These are phyloP conservation scores for Archips xylosteana DNA, from an alignment of 2,888 invertebrate genomes.

Conservation along the genomic window DNA sequence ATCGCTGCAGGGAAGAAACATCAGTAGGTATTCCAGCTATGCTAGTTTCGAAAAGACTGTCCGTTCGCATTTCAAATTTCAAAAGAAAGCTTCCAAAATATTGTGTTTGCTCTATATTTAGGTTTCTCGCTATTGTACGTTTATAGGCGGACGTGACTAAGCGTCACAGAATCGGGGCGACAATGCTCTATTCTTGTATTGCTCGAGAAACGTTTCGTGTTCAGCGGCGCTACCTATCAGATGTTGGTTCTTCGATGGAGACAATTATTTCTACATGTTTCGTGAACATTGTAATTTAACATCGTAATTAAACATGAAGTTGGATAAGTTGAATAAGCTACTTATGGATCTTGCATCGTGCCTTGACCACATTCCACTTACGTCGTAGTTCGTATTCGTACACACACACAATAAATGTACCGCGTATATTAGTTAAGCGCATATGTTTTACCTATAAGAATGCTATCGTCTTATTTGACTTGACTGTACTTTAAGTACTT, in stretches of 20 bases:
- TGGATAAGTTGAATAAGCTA: constrained; percentile 64
- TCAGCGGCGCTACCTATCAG: constrained; percentile 44
- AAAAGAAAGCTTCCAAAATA: constrained; percentile 58
- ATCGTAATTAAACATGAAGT: constrained; percentile 52
- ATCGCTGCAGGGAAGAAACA: constrained; percentile 41
- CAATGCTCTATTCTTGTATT: constrained; percentile 67
- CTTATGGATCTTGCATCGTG: constrained; percentile 58
- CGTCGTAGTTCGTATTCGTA: constrained; percentile 59
- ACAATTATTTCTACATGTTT: constrained; percentile 49
- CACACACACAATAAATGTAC: constrained; percentile 52
- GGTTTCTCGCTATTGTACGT: constrained; percentile 59
- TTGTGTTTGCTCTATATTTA: constrained; percentile 59
- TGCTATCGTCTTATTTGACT: constrained; percentile 36
- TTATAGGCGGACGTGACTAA: constrained; percentile 70
- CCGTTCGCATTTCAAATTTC: constrained; percentile 40
- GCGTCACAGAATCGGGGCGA: constrained; percentile 64
- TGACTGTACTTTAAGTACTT: constrained; percentile 36
- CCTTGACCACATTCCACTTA: constrained; percentile 64
- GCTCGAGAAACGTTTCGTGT: constrained; percentile 53
- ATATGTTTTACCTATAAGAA: constrained; percentile 39
- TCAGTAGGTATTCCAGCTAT: constrained; percentile 28
- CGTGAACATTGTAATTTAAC: constrained; percentile 48
- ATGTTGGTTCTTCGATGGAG: constrained; percentile 31
- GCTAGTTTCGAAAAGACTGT: constrained; percentile 15
- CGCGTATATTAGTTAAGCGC: constrained; percentile 41